Evolutionary conservation across 2,113 vertebrate genomes (phyloP).

Genomic region (Zosterops japonicus): DNA sequence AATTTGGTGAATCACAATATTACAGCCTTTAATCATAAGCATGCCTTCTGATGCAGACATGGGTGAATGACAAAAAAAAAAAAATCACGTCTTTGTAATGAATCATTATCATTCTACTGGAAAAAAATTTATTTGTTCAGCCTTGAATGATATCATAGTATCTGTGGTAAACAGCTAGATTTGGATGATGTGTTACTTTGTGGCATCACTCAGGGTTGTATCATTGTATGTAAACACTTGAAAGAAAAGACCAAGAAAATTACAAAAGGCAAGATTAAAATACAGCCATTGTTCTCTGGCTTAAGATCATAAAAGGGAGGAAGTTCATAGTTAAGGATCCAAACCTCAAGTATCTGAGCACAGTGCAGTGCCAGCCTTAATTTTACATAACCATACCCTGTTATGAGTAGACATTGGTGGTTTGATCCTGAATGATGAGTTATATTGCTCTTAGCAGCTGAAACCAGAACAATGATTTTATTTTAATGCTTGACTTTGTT

Average conservation of each 20-base stretch:
- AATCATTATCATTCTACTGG: constrained; percentile 2
- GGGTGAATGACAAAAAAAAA: neutral
- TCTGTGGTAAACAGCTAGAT: constrained; percentile 39
- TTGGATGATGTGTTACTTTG: constrained; percentile 37
- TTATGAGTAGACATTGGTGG: constrained; percentile 58
- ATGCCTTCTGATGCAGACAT: neutral
- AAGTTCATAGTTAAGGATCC: constrained; percentile 58
- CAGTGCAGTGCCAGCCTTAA: constrained; percentile 40
- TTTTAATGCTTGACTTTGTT: constrained; percentile 57
- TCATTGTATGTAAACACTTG: constrained; percentile 37
- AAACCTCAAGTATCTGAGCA: constrained; percentile 64
- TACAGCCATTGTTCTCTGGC: constrained; percentile 56
- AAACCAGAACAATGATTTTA: constrained; percentile 41
- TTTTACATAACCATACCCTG: constrained; percentile 60
- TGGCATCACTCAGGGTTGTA: constrained; percentile 30
- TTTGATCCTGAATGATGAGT: constrained; percentile 51
- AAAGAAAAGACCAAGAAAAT: constrained; percentile 46
- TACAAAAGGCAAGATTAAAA: constrained; percentile 63
- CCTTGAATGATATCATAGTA: constrained; percentile 48
- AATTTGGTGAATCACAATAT: neutral
- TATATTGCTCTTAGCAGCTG: constrained; percentile 43
- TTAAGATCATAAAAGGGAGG: constrained; percentile 57
- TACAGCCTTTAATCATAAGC: constrained; percentile 43
- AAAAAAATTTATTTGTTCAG: neutral
- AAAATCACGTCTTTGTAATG: neutral